Conservation (phyloP, 2,888 invertebrate genomes). For the Malacosoma neustria region DNA sequence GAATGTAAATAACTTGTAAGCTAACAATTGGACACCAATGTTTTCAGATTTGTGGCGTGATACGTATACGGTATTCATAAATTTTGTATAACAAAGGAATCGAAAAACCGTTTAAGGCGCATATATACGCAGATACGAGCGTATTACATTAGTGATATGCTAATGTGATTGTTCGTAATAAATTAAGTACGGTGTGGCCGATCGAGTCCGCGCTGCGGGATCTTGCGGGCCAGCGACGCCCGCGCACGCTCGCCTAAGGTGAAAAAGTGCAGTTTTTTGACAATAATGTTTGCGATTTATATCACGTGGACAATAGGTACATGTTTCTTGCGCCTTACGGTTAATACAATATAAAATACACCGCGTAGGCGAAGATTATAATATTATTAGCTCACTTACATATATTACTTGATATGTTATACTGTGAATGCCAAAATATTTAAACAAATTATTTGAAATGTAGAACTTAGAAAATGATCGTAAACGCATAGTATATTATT, state of each 20-base stretch:
- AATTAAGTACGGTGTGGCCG: conserved; percentile 50
- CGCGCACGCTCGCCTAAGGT: conserved; percentile 43
- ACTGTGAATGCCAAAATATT: no score
- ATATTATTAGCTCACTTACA: no score
- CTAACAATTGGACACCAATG: conserved; percentile 48
- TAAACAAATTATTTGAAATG: no score
- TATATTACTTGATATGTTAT: no score
- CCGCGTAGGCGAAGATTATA: no score
- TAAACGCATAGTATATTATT: no score
- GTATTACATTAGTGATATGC: conserved; percentile 70
- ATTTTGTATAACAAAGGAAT: conserved; percentile 66
- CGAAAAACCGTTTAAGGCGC: conserved; percentile 66
- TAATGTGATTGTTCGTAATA: conserved; percentile 71
- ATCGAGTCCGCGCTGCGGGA: conserved; percentile 53
- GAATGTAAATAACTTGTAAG: conserved; percentile 30
- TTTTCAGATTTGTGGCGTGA: no score
- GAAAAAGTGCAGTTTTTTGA: conserved; percentile 54
- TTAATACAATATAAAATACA: no score
- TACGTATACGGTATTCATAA: conserved; percentile 60
- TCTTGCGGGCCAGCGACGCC: conserved; percentile 43
- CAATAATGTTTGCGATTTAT: conserved; percentile 38
- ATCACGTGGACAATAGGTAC: no score
- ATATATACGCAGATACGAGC: conserved; percentile 58
- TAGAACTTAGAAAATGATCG: no score
- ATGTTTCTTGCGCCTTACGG: no score